Evolutionary conservation across 2,888 invertebrate genomes (phyloP).

Genomic region (Lycia hirtaria): DNA sequence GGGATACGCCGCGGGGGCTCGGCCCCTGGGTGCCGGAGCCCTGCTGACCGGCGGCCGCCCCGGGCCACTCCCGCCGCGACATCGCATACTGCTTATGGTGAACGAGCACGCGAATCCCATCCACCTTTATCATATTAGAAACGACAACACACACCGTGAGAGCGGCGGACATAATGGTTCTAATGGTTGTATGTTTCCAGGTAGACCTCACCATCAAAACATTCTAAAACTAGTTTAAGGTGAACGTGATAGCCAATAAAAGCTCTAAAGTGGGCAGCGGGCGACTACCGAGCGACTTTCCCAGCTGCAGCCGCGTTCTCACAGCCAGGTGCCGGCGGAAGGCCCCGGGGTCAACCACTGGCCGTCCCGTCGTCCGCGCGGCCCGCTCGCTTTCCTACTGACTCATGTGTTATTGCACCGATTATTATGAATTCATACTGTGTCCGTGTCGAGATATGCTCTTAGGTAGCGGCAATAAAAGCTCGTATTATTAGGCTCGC

Average conservation of each 20-base stretch:
- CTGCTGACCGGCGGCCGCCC: conserved; percentile 60
- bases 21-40: conserved; percentile 67
- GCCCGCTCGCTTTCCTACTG: conserved; percentile 35
- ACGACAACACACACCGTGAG: conserved; percentile 69
- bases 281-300: conserved; percentile 75
- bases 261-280: conserved; percentile 71
- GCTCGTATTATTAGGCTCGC: conserved; percentile 35
- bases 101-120: conserved; percentile 73
- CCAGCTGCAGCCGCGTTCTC: conserved; percentile 69
- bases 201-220: conserved; percentile 68
- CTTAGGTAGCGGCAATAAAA: conserved; percentile 40
- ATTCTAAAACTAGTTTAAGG: conserved; percentile 79
- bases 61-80: conserved; percentile 63
- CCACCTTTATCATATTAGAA: conserved; percentile 41
- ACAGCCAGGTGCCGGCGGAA: conserved; percentile 54
- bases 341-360: conserved; percentile 61
- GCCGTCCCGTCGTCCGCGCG: conserved; percentile 37
- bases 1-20: conserved; percentile 62
- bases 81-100: conserved; percentile 66
- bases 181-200: conserved; percentile 43
- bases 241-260: conserved; percentile 80
- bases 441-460: conserved; percentile 38
- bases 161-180: conserved; percentile 59
- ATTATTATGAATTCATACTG: conserved; percentile 41
- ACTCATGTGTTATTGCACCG: conserved; percentile 37